Evolutionary conservation across 2,113 vertebrate species (phyloP), one percentile per base, ranked within the genome.

Genomic region (Alethe diademata): DNA sequence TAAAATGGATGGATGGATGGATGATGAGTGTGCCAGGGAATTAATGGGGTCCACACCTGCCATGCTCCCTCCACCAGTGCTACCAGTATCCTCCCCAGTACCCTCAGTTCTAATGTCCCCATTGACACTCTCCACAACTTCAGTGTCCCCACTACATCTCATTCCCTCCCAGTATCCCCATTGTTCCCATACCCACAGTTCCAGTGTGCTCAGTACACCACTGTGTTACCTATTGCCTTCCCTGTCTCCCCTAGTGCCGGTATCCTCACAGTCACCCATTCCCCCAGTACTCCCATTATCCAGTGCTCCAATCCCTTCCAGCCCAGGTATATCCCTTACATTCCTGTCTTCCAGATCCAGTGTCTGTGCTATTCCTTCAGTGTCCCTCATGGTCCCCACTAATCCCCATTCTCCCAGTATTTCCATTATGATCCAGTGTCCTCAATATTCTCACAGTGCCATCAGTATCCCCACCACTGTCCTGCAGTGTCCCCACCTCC

Each of bases 291-390:
- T 58, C 25, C 51, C 36, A 31, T 35, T 43, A 43, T 18, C 6
- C 13, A 31, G 29, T 19, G 53, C 26, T 31, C 13, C 16, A 28
- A 4, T 57, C 8, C 33, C 36, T 53, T 35, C 51, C 22, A 43
- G 45, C 8, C 56, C 14, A 64, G 35, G 18, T 33, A 26, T 4
- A 6, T 20, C 24, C 19, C 14, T 40, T 23, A 33, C 0, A 0
- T 33, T 62, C 17, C 26, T 45, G 0, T 9, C 5, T 25, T 43
- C 18, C n/a, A 54, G 28, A 28, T 3, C 38, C 33, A 14, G 23
- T 54, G 38, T 18, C 17, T 1, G 0, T 40, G 45, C 36, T 23
- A 23, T 2, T 33, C 11, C 22, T 14, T 20, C 19, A 7, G 25
- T 26, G 40, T 53, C 75, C 31, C 24, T 35, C 1, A 0, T 22